phyloP scores from a whole-genome alignment of 1,140 invertebrate genomes.

The Lucilia sericata region DNA sequence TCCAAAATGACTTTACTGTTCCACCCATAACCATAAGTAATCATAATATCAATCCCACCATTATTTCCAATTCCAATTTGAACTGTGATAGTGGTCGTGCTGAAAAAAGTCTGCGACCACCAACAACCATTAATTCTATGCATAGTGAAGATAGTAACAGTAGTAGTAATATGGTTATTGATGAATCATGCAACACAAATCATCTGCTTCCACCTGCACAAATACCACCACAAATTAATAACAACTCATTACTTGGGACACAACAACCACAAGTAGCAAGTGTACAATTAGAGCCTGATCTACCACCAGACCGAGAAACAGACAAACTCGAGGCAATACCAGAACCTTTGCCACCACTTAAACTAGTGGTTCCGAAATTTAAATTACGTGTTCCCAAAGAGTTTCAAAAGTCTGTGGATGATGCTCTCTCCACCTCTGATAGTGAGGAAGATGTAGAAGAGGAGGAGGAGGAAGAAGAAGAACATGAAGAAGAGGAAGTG shows the following conservation, averaged over 20 bases:
- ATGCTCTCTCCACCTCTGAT: constrained; percentile 62
- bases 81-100: constrained; percentile 46
- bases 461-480: constrained; percentile 25
- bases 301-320: constrained; percentile 32
- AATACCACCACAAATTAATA: constrained; percentile 33
- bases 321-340: neutral
- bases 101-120: neutral
- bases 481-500: neutral
- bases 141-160: constrained; percentile 48
- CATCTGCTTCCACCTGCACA: constrained; percentile 25
- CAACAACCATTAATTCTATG: constrained; percentile 6
- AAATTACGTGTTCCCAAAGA: constrained; percentile 70
- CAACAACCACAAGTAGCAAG: neutral
- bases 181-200: constrained; percentile 48
- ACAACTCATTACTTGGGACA: constrained; percentile 3
- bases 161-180: constrained; percentile 50
- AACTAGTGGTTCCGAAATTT: constrained; percentile 69
- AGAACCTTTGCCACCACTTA: constrained; percentile 45
- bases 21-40: constrained; percentile 18
- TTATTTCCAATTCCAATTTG: constrained; percentile 37
- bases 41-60: constrained; percentile 30
- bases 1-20: neutral
- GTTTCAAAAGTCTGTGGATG: constrained; percentile 65
- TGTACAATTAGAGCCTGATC: neutral
- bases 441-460: constrained; percentile 49